A percentile compares a stretch with the other conserved stretches of the same genome.
These are phyloP conservation scores for Panulirus ornatus DNA, from an alignment of 1,140 invertebrate species.

Conservation along the genomic window DNA sequence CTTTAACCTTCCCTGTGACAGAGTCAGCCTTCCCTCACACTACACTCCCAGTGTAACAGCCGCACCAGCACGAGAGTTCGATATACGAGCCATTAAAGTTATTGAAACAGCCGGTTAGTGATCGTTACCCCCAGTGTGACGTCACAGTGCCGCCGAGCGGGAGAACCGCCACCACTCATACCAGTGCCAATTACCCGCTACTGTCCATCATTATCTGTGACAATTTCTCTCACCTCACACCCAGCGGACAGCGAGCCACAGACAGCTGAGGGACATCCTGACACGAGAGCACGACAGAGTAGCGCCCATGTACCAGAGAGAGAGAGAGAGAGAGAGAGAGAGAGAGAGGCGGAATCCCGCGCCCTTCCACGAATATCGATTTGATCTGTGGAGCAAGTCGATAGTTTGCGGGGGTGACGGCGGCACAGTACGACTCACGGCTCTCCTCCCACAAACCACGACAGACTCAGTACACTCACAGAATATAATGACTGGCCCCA, in stretches of 20 bases:
- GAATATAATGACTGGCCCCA: no score
- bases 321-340: neutral
- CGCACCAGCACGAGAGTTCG: no score
- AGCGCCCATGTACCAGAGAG: no score
- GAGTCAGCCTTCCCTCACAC: neutral
- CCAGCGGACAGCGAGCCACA: no score
- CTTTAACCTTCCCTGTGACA: neutral
- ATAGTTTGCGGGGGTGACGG: conserved; percentile 30
- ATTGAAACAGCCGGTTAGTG: neutral
- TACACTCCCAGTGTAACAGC: neutral
- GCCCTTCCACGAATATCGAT: conserved; percentile 32
- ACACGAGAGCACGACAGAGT: no score
- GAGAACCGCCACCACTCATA: neutral
- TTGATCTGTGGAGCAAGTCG: conserved; percentile 27
- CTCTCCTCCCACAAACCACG: neutral
- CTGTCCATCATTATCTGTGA: no score
- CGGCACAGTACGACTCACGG: neutral
- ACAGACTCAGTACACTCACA: no score
- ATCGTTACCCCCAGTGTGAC: conserved; percentile 38
- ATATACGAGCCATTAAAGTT: no score
- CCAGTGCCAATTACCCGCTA: no score
- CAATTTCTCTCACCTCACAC: no score
- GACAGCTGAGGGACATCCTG: no score
- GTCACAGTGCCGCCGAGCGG: neutral
- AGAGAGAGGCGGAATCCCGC: neutral